Percentiles rank a stretch among this genome's conserved stretches.
phyloP scores from a whole-genome alignment of 2,797 vertebrate genomes.

The Podarcis siculus region DNA sequence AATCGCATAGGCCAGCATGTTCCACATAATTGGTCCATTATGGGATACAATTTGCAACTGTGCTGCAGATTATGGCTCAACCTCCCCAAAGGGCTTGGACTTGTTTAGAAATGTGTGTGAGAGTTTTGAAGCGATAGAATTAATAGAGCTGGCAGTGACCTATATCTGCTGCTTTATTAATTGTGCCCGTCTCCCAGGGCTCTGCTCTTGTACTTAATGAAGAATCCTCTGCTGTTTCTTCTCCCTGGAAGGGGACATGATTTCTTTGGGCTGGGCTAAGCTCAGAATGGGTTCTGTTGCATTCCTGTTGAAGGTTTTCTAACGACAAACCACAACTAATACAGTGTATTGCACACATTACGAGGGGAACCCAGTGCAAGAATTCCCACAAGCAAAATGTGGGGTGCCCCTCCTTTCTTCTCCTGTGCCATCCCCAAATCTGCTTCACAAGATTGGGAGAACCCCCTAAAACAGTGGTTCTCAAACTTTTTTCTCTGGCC shows the following conservation, averaged over 20 bases:
- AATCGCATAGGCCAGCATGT: slow-evolving; percentile 69
- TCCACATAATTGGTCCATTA: slow-evolving; percentile 73
- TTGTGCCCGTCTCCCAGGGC: slow-evolving; percentile 60
- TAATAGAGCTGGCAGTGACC: slow-evolving; percentile 69
- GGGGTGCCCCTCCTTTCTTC: too few species aligned
- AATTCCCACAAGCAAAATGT: too few species aligned
- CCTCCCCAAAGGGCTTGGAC: slow-evolving; percentile 68
- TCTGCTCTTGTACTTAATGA: slow-evolving; percentile 51
- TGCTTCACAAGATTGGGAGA: too few species aligned
- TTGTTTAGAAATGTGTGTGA: slow-evolving; percentile 67
- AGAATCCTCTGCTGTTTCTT: slow-evolving; percentile 33
- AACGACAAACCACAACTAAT: neutral
- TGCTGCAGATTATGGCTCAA: slow-evolving; percentile 72
- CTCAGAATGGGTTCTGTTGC: neutral
- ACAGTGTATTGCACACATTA: neutral
- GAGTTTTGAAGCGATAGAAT: slow-evolving; percentile 72
- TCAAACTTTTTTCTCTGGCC: too few species aligned
- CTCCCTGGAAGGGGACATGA: slow-evolving; percentile 42
- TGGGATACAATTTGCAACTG: slow-evolving; percentile 64
- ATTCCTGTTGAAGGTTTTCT: neutral
- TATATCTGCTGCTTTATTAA: slow-evolving; percentile 69
- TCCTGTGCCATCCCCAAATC: too few species aligned
- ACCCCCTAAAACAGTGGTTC: too few species aligned
- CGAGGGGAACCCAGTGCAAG: too few species aligned
- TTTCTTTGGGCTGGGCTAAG: neutral